phyloP scores from a whole-genome alignment of 1,140 invertebrate species.

The Eumaeus atala region DNA sequence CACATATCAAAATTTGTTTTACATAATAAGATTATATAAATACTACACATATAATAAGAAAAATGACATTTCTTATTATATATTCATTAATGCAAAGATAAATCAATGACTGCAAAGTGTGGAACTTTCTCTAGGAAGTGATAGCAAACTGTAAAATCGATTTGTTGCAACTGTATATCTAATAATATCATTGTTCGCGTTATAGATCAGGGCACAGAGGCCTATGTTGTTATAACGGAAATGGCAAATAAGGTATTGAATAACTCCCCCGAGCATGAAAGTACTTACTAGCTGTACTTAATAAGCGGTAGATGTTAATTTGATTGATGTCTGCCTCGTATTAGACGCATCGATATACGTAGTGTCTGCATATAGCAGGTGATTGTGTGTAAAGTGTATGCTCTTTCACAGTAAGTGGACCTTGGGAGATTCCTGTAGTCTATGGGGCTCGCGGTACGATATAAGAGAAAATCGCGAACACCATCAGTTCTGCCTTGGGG shows the following conservation, averaged over 20 bases:
- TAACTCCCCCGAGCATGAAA: constrained; percentile 27
- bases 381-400: too few relatives aligned
- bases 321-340: constrained; percentile 10
- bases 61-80: too few relatives aligned
- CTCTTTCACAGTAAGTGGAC: too few relatives aligned
- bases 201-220: constrained; percentile 45
- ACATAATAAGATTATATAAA: too few relatives aligned
- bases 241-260: constrained; percentile 42
- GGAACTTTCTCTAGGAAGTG: constrained; percentile 4
- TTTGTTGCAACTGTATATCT: constrained; percentile 59
- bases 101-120: background rate
- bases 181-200: constrained; percentile 66
- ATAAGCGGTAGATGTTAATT: constrained; percentile 12
- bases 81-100: too few relatives aligned
- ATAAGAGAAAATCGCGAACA: too few relatives aligned
- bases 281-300: constrained; percentile 19
- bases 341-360: background rate
- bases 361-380: too few relatives aligned
- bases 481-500: too few relatives aligned
- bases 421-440: too few relatives aligned
- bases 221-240: constrained; percentile 34
- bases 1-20: too few relatives aligned
- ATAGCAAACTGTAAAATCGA: constrained; percentile 2
- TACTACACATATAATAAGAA: too few relatives aligned
- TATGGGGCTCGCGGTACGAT: too few relatives aligned